A percentile compares a stretch with the other conserved stretches of the same genome.
phyloP scores from a whole-genome alignment of 2,113 vertebrate species.

The Acanthochromis polyacanthus region DNA sequence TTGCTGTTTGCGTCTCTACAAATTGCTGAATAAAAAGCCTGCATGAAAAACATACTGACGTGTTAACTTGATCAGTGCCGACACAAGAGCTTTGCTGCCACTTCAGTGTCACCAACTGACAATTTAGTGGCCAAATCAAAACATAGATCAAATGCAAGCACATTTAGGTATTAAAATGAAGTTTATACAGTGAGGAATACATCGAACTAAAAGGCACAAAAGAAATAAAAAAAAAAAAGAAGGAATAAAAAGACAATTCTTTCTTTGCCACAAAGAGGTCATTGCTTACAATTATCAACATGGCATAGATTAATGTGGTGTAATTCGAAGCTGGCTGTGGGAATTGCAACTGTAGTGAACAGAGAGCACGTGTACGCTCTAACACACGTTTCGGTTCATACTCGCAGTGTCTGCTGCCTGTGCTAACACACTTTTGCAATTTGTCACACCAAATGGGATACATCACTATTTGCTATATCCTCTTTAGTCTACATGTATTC shows the following conservation, averaged over 20 bases:
- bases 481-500: constrained; percentile 26
- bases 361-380: background rate
- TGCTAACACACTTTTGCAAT: constrained; percentile 33
- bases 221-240: background rate
- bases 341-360: background rate
- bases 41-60: background rate
- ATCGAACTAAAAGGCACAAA: constrained; percentile 34
- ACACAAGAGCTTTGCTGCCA: background rate
- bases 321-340: background rate
- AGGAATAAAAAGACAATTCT: background rate
- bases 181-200: constrained; percentile 6
- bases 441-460: constrained; percentile 34
- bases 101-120: background rate
- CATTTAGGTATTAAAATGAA: background rate
- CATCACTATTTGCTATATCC: constrained; percentile 19
- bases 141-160: too few relatives aligned
- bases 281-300: background rate
- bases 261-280: background rate
- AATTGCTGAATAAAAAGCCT: background rate
- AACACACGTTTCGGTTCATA: background rate
- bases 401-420: constrained; percentile 18
- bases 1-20: too few relatives aligned
- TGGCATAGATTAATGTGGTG: constrained; percentile 29
- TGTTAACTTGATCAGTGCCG: background rate
- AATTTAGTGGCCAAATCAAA: background rate